These are phyloP conservation scores for Malthinus flaveolus DNA, from an alignment of 2,888 invertebrate genomes.

Conservation along the genomic window DNA sequence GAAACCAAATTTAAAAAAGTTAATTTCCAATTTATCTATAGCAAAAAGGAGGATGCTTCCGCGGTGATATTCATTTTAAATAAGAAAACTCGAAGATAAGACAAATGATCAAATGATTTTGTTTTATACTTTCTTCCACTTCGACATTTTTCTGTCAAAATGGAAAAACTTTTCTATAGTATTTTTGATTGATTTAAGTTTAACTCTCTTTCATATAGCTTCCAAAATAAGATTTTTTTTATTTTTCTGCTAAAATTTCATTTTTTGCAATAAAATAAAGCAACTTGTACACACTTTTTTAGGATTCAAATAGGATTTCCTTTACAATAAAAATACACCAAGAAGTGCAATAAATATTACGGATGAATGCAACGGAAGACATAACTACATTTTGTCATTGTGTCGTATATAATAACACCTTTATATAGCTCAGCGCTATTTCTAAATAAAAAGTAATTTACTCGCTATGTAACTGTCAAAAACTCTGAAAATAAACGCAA, in stretches of 20 bases:
- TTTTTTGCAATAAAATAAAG: conserved; percentile 7
- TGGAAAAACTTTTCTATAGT: conserved; percentile 26
- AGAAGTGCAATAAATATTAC: conserved; percentile 41
- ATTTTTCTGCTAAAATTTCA: not conserved
- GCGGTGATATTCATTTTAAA: not conserved
- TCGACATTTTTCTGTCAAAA: conserved; percentile 30
- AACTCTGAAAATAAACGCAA: not conserved
- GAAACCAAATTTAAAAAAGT: too few species aligned
- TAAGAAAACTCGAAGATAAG: conserved; percentile 20
- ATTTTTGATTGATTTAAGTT: conserved; percentile 34
- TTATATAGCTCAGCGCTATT: not conserved
- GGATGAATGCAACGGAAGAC: conserved; percentile 41
- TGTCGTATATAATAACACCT: conserved; percentile 18
- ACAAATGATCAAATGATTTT: conserved; percentile 34
- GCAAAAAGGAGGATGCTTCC: too few species aligned
- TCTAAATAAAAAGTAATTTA: conserved; percentile 2
- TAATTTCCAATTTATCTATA: too few species aligned
- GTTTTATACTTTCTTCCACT: conserved; percentile 28
- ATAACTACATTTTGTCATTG: conserved; percentile 34
- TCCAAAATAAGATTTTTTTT: conserved; percentile 10
- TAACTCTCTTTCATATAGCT: conserved; percentile 17
- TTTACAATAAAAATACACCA: conserved; percentile 43
- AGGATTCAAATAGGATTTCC: conserved; percentile 40
- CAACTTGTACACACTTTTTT: conserved; percentile 9
- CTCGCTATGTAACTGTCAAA: not conserved